A percentile compares a stretch with the other conserved stretches of the same genome.
Conservation (phyloP, 2,797 vertebrate species). For the Clarias laeviceps region DNA sequence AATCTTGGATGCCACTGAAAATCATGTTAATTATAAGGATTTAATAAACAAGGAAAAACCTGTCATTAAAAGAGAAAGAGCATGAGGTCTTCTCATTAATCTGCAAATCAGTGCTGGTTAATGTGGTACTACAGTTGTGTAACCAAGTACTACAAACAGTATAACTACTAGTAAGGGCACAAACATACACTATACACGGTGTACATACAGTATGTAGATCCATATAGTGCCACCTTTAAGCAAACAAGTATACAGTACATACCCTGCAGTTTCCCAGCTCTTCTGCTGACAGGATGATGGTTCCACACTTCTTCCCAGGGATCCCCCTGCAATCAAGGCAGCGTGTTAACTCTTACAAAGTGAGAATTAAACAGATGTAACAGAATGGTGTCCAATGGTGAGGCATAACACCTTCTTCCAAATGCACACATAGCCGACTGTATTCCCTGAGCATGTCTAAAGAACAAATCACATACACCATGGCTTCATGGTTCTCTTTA, state of each 20-base stretch:
- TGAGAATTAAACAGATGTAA: conserved; percentile 42
- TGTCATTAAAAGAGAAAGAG: neutral
- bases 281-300: conserved; percentile 87
- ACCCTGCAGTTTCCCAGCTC: conserved; percentile 94
- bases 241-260: conserved; percentile 63
- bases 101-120: neutral
- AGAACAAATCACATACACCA: neutral
- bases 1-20: neutral
- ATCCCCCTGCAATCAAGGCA: conserved; percentile 79
- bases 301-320: conserved; percentile 89
- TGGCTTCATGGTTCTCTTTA: neutral
- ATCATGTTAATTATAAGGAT: neutral
- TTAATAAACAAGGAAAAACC: neutral
- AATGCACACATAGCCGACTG: neutral
- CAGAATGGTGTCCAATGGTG: conserved; percentile 6
- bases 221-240: neutral
- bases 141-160: neutral
- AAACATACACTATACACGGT: neutral
- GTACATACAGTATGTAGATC: neutral
- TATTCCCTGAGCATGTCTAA: neutral
- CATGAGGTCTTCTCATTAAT: neutral
- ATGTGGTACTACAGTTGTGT: neutral
- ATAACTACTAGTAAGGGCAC: neutral
- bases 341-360: conserved; percentile 34
- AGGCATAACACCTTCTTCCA: neutral